A percentile compares a stretch with the other conserved stretches of the same genome.
Conservation (phyloP, 1,140 invertebrate species). For the Cylas formicarius region DNA sequence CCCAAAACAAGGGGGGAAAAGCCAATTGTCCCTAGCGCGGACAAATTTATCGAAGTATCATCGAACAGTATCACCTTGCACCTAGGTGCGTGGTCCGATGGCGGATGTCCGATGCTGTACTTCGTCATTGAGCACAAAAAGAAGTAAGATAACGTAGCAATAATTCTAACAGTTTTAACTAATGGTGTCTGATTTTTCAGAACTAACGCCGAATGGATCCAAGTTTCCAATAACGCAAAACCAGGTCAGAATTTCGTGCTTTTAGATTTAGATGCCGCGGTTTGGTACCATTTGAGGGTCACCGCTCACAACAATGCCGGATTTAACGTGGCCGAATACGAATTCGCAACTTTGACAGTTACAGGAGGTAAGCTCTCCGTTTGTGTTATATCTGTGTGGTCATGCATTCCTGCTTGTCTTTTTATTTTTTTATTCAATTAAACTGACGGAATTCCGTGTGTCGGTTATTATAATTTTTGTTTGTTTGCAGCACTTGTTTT, state of each 20-base stretch:
- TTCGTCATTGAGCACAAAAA: slow-evolving; percentile 95
- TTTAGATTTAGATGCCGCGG: slow-evolving; percentile 83
- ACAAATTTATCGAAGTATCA: slow-evolving; percentile 85
- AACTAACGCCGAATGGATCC: slow-evolving; percentile 79
- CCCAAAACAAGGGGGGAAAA: slow-evolving; percentile 82
- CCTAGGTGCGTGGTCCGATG: slow-evolving; percentile 87
- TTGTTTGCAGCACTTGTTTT: slow-evolving; percentile 31
- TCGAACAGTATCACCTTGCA: slow-evolving; percentile 86
- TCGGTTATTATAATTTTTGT: slow-evolving; percentile 16
- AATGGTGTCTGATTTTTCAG: slow-evolving; percentile 42
- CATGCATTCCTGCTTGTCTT: slow-evolving; percentile 18
- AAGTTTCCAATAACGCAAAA: slow-evolving; percentile 88
- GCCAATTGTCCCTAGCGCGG: slow-evolving; percentile 80
- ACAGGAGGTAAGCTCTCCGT: slow-evolving; percentile 68
- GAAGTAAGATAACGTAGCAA: slow-evolving; percentile 53
- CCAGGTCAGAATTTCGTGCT: slow-evolving; percentile 86
- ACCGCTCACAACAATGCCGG: slow-evolving; percentile 95
- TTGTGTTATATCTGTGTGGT: slow-evolving; percentile 15
- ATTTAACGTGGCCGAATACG: slow-evolving; percentile 87
- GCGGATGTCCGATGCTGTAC: slow-evolving; percentile 91
- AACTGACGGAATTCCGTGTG: not conserved
- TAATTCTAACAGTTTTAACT: not conserved
- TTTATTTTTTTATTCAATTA: slow-evolving; percentile 9
- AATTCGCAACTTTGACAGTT: slow-evolving; percentile 89
- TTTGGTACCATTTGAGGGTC: slow-evolving; percentile 85